phyloP scores from a whole-genome alignment of 2,113 vertebrate genomes.

The Pluvianellus socialis region DNA sequence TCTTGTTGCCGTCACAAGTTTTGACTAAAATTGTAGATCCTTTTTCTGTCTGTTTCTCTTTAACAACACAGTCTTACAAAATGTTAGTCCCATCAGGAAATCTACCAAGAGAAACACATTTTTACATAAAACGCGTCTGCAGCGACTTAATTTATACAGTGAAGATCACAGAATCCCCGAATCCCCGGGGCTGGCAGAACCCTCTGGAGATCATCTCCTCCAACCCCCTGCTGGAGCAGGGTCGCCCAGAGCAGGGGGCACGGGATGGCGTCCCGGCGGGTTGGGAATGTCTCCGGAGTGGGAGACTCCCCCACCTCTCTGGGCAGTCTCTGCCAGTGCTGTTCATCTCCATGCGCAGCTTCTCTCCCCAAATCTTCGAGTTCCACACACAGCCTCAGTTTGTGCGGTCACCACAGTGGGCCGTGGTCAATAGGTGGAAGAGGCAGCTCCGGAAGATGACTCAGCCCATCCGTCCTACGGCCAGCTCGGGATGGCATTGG shows the following conservation, averaged over 20 bases:
- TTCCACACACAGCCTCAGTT: background rate
- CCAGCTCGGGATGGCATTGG: background rate
- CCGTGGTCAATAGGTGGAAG: too few relatives aligned
- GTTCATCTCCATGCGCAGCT: background rate
- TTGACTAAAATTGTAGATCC: background rate
- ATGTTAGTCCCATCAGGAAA: background rate
- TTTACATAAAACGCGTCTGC: background rate
- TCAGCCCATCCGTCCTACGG: background rate
- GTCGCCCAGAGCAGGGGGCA: too few relatives aligned
- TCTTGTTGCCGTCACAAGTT: background rate
- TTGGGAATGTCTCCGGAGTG: too few relatives aligned
- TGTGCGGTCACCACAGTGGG: background rate
- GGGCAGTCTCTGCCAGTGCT: too few relatives aligned
- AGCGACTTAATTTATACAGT: background rate
- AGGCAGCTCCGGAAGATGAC: background rate
- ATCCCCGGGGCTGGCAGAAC: too few relatives aligned
- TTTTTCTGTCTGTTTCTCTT: background rate
- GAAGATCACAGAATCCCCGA: background rate
- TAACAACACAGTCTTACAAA: background rate
- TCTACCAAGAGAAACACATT: background rate
- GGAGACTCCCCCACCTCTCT: too few relatives aligned
- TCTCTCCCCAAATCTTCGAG: background rate
- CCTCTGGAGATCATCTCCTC: too few relatives aligned
- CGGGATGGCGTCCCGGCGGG: too few relatives aligned
- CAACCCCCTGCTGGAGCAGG: too few relatives aligned